phyloP scores from a whole-genome alignment of 64 coral and sea anemone species.

The Astreopora myriophthalma region DNA sequence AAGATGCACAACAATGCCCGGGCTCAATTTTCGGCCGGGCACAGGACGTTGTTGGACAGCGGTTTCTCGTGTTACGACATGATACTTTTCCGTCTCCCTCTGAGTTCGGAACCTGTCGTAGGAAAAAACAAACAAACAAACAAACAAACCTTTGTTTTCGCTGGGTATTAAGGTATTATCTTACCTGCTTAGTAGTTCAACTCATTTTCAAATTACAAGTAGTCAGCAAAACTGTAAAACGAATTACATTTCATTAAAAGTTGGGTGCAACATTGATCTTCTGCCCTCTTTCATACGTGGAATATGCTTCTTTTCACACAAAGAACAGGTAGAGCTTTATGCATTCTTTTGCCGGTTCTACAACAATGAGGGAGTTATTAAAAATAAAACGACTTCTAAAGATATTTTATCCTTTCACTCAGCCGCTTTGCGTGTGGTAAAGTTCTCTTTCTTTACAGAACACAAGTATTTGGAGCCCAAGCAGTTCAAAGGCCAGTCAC shows the following conservation, averaged over 20 bases:
- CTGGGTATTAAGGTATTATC: no score
- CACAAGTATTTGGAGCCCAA: background rate
- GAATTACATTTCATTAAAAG: no score
- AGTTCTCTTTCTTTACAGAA: background rate
- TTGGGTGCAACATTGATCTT: no score
- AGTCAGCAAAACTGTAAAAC: no score
- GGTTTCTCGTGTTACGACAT: constrained; percentile 55
- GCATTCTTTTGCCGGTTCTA: background rate
- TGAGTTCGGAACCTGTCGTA: background rate
- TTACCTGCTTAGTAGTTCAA: no score
- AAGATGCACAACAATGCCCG: constrained; percentile 50
- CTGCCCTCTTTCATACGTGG: no score
- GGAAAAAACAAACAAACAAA: background rate
- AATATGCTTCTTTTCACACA: no score
- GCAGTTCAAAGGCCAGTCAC: background rate
- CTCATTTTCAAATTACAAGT: no score
- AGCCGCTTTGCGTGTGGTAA: background rate
- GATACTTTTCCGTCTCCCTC: constrained; percentile 18
- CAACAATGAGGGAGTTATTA: background rate
- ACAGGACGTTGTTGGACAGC: constrained; percentile 70
- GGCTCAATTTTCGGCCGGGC: constrained; percentile 28
- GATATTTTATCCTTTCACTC: background rate
- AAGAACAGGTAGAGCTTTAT: no score
- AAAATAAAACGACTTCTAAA: background rate
- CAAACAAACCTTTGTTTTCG: no score